phyloP scores from a whole-genome alignment of 2,797 vertebrate species.

The Saguinus oedipus region DNA sequence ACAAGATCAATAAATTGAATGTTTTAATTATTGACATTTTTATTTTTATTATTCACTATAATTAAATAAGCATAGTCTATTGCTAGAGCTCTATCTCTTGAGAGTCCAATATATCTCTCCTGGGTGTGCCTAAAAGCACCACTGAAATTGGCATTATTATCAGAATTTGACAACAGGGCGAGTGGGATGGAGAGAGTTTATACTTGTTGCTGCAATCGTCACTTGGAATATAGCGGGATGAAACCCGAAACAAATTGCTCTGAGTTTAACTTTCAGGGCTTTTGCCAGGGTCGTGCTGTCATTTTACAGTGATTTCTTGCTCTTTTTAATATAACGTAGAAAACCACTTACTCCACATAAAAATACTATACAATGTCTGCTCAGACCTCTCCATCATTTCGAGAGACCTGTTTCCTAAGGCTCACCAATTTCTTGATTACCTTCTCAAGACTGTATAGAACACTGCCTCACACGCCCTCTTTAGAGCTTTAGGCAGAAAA shows the following conservation, averaged over 20 bases:
- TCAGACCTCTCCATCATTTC: neutral
- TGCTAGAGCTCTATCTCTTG: neutral
- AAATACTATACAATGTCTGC: neutral
- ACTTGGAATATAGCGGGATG: neutral
- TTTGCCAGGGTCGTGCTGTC: neutral
- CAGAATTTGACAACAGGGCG: neutral
- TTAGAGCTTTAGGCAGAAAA: slow-evolving; percentile 26
- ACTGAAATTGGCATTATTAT: neutral
- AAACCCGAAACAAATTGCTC: neutral
- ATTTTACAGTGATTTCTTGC: neutral
- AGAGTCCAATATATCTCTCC: neutral
- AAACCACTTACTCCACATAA: neutral
- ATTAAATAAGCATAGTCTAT: neutral
- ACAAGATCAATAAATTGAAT: neutral
- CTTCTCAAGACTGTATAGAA: neutral
- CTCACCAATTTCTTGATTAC: neutral
- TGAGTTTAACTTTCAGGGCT: neutral
- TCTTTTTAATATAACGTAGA: neutral
- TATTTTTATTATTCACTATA: neutral
- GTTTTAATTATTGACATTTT: neutral
- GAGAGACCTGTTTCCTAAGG: neutral
- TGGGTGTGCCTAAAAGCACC: neutral
- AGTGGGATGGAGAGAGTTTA: neutral
- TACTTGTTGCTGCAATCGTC: neutral
- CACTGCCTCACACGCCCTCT: neutral